phyloP scores from a whole-genome alignment of 2,113 vertebrate species.

The Saimiri boliviensis region DNA sequence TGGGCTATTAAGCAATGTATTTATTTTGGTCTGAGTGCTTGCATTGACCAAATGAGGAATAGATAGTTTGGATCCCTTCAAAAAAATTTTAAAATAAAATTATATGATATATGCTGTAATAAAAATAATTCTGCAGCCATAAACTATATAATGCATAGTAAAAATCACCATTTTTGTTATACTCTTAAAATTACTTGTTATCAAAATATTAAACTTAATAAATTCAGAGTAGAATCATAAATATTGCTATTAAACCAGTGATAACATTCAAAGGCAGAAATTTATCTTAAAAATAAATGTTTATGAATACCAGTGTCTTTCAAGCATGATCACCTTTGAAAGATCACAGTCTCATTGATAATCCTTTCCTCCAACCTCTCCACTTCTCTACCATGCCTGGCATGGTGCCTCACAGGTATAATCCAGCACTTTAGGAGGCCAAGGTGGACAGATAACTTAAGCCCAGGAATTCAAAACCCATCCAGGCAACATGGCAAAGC shows the following conservation, averaged over 20 bases:
- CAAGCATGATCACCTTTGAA: not conserved
- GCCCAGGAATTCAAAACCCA: too few species aligned
- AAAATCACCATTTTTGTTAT: not conserved
- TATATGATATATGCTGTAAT: not conserved
- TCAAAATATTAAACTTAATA: not conserved
- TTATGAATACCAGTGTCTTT: not conserved
- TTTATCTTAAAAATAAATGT: not conserved
- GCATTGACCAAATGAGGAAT: not conserved
- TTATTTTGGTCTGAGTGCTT: conserved; percentile 19
- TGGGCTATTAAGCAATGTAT: conserved; percentile 2
- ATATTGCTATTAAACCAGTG: not conserved
- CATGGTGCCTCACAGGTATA: too few species aligned
- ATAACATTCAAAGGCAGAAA: not conserved
- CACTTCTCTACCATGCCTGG: too few species aligned
- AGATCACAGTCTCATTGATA: not conserved
- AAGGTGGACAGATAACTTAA: too few species aligned
- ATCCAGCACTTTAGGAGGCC: too few species aligned
- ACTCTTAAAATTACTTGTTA: conserved; percentile 2
- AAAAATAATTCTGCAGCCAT: not conserved
- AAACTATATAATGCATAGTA: not conserved
- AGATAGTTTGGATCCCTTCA: not conserved
- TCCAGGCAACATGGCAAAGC: too few species aligned
- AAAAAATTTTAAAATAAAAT: not conserved
- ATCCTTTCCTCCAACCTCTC: too few species aligned
- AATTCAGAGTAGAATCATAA: not conserved